phyloP scores from a whole-genome alignment of 2,888 invertebrate species.

The Diarsia rubi region DNA sequence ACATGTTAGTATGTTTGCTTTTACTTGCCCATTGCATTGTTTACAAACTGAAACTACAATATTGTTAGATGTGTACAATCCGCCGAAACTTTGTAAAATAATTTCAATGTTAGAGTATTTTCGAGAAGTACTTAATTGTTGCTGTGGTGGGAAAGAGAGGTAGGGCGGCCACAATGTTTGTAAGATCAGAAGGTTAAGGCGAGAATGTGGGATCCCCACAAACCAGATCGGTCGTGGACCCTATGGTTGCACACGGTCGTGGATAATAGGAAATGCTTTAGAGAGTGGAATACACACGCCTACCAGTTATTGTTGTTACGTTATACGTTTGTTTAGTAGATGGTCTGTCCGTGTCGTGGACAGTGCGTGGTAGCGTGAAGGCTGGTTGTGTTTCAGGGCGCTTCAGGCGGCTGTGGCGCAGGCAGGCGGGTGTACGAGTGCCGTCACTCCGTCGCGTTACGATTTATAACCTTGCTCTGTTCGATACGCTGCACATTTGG shows the following conservation, averaged over 20 bases:
- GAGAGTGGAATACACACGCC: not conserved
- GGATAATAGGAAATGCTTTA: not conserved
- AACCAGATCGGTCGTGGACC: not conserved
- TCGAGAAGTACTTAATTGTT: constrained; percentile 53
- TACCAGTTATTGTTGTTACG: not conserved
- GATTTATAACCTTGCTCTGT: constrained; percentile 65
- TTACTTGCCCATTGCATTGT: constrained; percentile 7
- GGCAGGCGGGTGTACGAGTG: constrained; percentile 7
- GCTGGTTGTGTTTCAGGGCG: constrained; percentile 70
- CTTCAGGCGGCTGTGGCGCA: constrained; percentile 57
- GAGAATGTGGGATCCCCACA: not conserved
- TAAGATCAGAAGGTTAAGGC: constrained; percentile 10
- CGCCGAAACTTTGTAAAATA: constrained; percentile 40
- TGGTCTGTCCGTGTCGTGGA: constrained; percentile 7
- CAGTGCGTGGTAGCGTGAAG: constrained; percentile 74
- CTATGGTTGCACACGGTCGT: not conserved
- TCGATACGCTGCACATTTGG: constrained; percentile 68
- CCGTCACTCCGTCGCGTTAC: constrained; percentile 26
- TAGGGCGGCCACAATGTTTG: constrained; percentile 57
- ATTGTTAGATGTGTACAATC: constrained; percentile 40
- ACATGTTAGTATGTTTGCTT: not conserved
- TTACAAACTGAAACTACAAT: constrained; percentile 46
- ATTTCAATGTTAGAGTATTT: constrained; percentile 60
- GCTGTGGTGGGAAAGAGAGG: constrained; percentile 61
- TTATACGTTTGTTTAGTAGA: not conserved